phyloP scores from a whole-genome alignment of 2,797 vertebrate species.

The Aratinga solstitialis region DNA sequence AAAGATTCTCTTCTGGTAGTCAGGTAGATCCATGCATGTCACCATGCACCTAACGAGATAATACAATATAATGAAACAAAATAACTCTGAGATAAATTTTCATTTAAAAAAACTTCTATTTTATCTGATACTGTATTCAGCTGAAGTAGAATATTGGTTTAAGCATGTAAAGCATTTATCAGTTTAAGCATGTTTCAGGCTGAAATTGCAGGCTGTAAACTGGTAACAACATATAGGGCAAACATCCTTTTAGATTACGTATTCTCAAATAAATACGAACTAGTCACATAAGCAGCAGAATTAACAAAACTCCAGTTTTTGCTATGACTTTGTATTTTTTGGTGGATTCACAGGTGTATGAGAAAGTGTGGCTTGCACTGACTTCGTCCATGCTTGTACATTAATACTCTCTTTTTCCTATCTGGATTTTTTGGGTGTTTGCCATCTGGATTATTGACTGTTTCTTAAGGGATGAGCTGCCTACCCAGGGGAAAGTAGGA shows the following conservation, averaged over 20 bases:
- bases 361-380: not conserved
- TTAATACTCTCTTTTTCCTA: not conserved
- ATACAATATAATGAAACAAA: rapidly evolving
- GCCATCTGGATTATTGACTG: not conserved
- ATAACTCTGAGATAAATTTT: not conserved
- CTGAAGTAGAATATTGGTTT: not conserved
- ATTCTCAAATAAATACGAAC: not conserved
- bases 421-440: not conserved
- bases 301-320: not conserved
- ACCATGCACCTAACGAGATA: not conserved
- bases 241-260: not conserved
- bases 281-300: not conserved
- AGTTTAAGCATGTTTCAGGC: not conserved
- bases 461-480: not conserved
- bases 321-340: not conserved
- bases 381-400: not conserved
- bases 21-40: not conserved
- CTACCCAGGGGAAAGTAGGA: not conserved
- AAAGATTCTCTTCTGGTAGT: not conserved
- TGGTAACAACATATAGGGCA: not conserved
- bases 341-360: not conserved
- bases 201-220: not conserved
- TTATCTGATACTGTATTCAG: not conserved
- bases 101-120: not conserved
- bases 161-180: not conserved